phyloP scores from a whole-genome alignment of 2,888 invertebrate genomes.

The Candidula unifasciata region DNA sequence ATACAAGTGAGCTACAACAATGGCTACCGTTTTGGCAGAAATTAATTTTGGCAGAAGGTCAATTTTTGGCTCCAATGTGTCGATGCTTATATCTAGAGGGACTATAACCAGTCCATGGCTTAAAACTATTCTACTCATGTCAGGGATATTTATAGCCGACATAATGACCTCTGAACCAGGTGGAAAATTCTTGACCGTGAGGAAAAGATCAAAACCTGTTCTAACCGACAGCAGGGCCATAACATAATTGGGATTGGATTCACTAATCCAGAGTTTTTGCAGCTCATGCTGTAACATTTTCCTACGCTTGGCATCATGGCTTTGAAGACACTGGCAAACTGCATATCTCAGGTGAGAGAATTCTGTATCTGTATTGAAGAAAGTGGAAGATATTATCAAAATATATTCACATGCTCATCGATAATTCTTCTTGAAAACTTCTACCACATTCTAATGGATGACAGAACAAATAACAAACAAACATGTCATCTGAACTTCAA shows the following conservation, averaged over 20 bases:
- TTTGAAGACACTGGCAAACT: conserved; percentile 57
- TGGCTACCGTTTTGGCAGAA: conserved; percentile 73
- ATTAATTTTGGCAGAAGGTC: conserved; percentile 72
- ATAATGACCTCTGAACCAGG: conserved; percentile 77
- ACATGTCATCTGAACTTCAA: no score
- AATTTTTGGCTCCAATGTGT: conserved; percentile 73
- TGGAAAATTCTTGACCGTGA: conserved; percentile 72
- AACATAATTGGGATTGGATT: conserved; percentile 64
- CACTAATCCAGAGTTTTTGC: conserved; percentile 62
- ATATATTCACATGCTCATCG: no score
- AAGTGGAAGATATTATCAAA: no score
- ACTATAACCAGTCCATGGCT: conserved; percentile 74
- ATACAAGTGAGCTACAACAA: conserved; percentile 76
- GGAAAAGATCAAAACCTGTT: conserved; percentile 73
- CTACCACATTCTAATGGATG: no score
- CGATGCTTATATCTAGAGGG: conserved; percentile 75
- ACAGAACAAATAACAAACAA: no score
- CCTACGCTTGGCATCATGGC: conserved; percentile 48
- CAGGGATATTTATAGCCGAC: conserved; percentile 78
- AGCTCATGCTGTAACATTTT: conserved; percentile 57
- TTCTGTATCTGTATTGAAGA: conserved; percentile 60
- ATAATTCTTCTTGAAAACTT: no score
- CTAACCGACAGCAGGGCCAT: conserved; percentile 73
- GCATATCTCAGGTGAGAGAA: conserved; percentile 61
- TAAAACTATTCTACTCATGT: conserved; percentile 65